phyloP scores from a whole-genome alignment of 2,888 invertebrate species.

The Chrysomela aeneicollis region DNA sequence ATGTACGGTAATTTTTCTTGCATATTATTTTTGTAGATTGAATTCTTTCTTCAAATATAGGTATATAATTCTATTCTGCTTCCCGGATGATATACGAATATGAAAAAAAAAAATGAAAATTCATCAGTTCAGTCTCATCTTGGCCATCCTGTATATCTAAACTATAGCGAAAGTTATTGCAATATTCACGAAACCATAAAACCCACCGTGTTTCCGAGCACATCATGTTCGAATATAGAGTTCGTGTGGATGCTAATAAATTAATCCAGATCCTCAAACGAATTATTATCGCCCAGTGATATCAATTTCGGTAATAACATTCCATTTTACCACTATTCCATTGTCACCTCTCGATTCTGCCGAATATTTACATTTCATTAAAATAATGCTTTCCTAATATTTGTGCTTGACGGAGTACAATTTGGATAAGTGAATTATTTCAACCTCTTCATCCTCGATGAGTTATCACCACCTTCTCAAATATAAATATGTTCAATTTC shows the following conservation, averaged over 20 bases:
- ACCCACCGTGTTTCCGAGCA: slow-evolving; percentile 21
- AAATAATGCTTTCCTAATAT: background rate
- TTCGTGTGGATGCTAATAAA: slow-evolving; percentile 1
- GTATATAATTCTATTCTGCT: too few species aligned
- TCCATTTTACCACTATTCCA: background rate
- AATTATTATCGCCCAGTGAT: slow-evolving; percentile 8
- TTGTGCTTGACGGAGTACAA: too few species aligned
- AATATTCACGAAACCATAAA: background rate
- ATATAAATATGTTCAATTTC: too few species aligned
- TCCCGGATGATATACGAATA: too few species aligned
- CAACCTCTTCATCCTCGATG: too few species aligned
- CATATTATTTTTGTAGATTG: too few species aligned
- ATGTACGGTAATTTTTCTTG: too few species aligned
- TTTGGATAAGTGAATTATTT: too few species aligned
- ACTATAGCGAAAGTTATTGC: background rate
- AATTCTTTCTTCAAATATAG: too few species aligned
- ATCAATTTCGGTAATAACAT: slow-evolving; percentile 16
- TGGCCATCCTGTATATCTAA: background rate
- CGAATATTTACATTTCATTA: background rate
- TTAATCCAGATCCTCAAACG: background rate
- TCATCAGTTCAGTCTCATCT: too few species aligned
- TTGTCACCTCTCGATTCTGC: background rate
- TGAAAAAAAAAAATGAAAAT: too few species aligned
- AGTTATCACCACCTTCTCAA: too few species aligned
- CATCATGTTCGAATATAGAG: background rate